phyloP scores from a whole-genome alignment of 1,140 invertebrate genomes.

The Tyrophagus putrescentiae region DNA sequence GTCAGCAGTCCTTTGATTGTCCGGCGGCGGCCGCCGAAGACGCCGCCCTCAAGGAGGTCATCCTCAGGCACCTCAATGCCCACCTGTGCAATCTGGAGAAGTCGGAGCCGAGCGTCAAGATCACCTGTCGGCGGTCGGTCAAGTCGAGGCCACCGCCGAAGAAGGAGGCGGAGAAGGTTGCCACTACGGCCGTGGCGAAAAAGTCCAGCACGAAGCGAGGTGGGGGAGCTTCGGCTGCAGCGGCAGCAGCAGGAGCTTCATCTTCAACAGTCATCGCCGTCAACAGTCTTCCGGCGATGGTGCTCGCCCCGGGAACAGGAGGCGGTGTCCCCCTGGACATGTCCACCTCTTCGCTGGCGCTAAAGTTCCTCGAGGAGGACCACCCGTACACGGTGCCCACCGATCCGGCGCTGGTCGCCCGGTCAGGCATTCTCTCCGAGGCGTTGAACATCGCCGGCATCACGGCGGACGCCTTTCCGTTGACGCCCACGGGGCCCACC shows the following conservation, averaged over 20 bases:
- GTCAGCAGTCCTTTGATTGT: background rate
- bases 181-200: background rate
- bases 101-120: background rate
- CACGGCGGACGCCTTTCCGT: no score
- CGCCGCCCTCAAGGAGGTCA: background rate
- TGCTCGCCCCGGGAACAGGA: background rate
- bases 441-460: background rate
- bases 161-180: background rate
- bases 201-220: background rate
- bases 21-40: background rate
- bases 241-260: background rate
- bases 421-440: no score
- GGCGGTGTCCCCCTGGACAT: no score
- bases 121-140: background rate
- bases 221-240: background rate
- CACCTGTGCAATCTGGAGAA: slow-evolving; percentile 16
- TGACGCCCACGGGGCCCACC: no score
- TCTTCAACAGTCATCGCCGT: background rate
- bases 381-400: background rate
- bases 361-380: slow-evolving; percentile 7
- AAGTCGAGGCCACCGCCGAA: background rate
- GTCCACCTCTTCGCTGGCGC: no score
- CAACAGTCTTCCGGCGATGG: background rate
- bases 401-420: background rate
- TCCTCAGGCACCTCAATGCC: background rate